Percentiles rank a stretch among this genome's conserved stretches.
Evolutionary conservation across 2,888 invertebrate species (phyloP).

Genomic region (Reticulitermes lucifugus): DNA sequence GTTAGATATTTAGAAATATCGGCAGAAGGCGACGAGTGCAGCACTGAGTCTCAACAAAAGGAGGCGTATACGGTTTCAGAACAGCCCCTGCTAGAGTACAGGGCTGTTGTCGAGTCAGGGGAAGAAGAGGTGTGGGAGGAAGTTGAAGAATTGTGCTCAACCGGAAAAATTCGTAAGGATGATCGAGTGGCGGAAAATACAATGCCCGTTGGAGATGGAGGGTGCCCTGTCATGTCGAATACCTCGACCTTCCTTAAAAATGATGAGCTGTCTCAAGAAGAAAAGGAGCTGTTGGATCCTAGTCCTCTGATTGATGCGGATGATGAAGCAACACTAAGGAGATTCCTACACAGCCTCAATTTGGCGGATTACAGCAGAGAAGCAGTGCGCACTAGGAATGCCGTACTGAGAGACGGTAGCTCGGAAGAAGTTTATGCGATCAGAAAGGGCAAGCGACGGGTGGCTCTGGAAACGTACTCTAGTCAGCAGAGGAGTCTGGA

Average conservation of each 20-base stretch:
- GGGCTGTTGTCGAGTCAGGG: conserved; percentile 72
- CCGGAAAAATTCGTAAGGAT: not conserved
- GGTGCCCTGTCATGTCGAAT: conserved; percentile 46
- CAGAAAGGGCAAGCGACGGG: not conserved
- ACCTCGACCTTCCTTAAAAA: conserved; percentile 10
- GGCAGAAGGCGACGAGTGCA: not conserved
- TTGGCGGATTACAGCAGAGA: conserved; percentile 54
- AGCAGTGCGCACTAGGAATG: not conserved
- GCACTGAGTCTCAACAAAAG: not conserved
- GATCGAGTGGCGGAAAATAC: not conserved
- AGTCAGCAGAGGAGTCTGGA: conserved; percentile 51
- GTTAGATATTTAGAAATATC: not conserved
- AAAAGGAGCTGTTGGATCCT: conserved; percentile 46
- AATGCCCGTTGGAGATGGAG: not conserved
- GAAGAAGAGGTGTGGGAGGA: conserved; percentile 73
- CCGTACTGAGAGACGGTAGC: not conserved
- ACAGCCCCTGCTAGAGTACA: conserved; percentile 4
- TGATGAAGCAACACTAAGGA: conserved; percentile 59
- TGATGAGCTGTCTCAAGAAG: conserved; percentile 45
- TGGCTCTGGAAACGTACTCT: not conserved
- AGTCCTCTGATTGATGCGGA: conserved; percentile 58
- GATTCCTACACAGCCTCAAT: conserved; percentile 59
- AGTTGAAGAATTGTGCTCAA: conserved; percentile 63
- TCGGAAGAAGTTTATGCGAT: not conserved
- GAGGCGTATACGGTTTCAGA: not conserved